Evolutionary conservation across 2,888 invertebrate genomes (phyloP), one percentile per base, ranked within the genome.

Genomic region (Drosophila quasianomalipes): DNA sequence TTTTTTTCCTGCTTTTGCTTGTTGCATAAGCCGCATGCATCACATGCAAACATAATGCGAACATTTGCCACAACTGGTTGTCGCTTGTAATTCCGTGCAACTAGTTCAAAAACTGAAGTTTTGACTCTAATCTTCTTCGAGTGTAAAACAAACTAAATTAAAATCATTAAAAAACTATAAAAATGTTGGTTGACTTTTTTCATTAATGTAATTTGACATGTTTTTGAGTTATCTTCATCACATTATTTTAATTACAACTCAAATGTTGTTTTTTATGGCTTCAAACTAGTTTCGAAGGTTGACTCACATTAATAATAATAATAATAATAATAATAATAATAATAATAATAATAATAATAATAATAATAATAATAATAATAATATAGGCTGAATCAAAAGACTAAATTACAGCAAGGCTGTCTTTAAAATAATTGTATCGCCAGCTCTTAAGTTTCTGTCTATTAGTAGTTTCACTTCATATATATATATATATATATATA

Each of bases 31-130:
- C 26, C 26, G 16, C 26, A 47, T 22, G 47, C 47, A 22, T 4
- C 14, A 22, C 22, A 22, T 47, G 7, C 4, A 47, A 22, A 39
- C 14, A 47, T 47, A 47, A 47, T 47, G 47, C 16, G 22, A 26
- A 26, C 47, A 47, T 47, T 26, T 47, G 47, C 47, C 26, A 47
- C 47, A 47, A 47, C 47, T 47, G 47, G 26, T 47, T 47, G 47
- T 16, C 47, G 26, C 47, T 26, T 26, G 47, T 4, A 26, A 47
- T 47, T 26, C 7, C 47, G 6, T 2, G 26, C 26, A 47, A 47
- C 16, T 47, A 47, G 47, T 47, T 47, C 26, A 47, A 47, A 47
- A 26, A 26, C 26, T 4, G 9, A 26, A 26, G 9, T 47, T 47
- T 26, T 16, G 16, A 7, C 16, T 47, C 26, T 4, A 26, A 47